phyloP scores from a whole-genome alignment of 2,113 vertebrate species.

The Thamnaconus septentrionalis region DNA sequence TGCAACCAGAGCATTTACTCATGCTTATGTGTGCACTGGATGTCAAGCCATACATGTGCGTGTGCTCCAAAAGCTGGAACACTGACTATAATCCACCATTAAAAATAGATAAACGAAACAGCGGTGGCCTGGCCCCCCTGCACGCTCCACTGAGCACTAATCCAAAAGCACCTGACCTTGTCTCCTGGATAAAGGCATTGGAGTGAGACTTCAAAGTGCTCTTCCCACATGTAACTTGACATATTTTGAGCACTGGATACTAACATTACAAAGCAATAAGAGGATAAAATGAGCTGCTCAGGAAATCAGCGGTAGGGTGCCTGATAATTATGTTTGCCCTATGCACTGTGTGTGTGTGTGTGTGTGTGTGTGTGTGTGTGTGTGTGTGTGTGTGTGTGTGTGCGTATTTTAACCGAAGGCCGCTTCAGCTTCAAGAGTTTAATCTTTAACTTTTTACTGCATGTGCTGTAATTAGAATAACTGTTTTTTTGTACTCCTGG shows the following conservation, averaged over 20 bases:
- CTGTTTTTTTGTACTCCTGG: no score
- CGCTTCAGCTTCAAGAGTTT: no score
- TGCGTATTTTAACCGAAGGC: no score
- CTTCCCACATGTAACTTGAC: slow-evolving; percentile 6
- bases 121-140: not conserved
- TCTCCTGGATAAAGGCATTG: slow-evolving; percentile 3
- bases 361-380: not conserved
- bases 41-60: slow-evolving; percentile 1
- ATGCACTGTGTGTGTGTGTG: slow-evolving; percentile 1
- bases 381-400: no score
- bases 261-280: slow-evolving; percentile 12
- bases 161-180: slow-evolving; percentile 27
- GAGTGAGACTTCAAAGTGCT: slow-evolving; percentile 13
- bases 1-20: not conserved
- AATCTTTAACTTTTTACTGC: no score
- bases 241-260: slow-evolving; percentile 22
- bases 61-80: not conserved
- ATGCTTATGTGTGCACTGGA: not conserved
- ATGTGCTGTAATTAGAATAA: no score
- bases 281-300: slow-evolving; percentile 22
- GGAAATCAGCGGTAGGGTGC: slow-evolving; percentile 12
- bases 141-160: slow-evolving; percentile 8
- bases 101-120: slow-evolving; percentile 16
- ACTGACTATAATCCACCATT: slow-evolving; percentile 8
- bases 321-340: not conserved